Evolutionary conservation across 2,797 vertebrate genomes (phyloP), one percentile per base, ranked within the genome.

Genomic region (Periparus ater): DNA sequence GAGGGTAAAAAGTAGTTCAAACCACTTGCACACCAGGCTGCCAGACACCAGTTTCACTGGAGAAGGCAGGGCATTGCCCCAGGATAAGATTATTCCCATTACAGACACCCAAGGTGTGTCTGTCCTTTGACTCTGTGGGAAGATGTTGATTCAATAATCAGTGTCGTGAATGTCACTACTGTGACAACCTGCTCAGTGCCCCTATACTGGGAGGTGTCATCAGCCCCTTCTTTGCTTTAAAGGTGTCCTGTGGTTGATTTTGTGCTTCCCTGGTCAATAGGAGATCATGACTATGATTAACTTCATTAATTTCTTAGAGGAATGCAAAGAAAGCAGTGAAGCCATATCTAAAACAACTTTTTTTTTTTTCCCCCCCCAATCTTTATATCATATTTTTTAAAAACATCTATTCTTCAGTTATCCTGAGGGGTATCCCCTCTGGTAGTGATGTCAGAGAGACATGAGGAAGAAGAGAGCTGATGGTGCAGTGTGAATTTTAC

Each of bases 1-100:
- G 67, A 93, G 65, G 36, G 53, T 66, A 87, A 94, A 85, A 93
- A 93, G 48, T 50, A 79, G 67, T 85, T 82, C 55, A 87, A 57
- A 86, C 13, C 18, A 48, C 51, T 86, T 2, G 1, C 40, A 40
- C n/a, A 58, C 12, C 14, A 55, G n/a, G 19, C 63, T 93, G 48
- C 32, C 53, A 76, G 67, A 60, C 48, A 81, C n/a, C 25, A 26
- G 53, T 76, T 79, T 80, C 29, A 19, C 29, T 61, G 53, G 26
- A 82, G 48, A 81, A 54, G 63, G 44, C 38, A 55, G 29, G 3
- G 11, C 44, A 9, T 73, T 3, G 1, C 45, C 36, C 40, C 23
- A 27, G 2, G 3, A n/a, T 48, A 65, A 70, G 77, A 34, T 83
- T 83, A 32, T 65, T 83, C 32, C 57, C 22, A 14, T 58, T 50